Evolutionary conservation across 1,140 invertebrate species (phyloP).

Genomic region (Drepana arcuata): DNA sequence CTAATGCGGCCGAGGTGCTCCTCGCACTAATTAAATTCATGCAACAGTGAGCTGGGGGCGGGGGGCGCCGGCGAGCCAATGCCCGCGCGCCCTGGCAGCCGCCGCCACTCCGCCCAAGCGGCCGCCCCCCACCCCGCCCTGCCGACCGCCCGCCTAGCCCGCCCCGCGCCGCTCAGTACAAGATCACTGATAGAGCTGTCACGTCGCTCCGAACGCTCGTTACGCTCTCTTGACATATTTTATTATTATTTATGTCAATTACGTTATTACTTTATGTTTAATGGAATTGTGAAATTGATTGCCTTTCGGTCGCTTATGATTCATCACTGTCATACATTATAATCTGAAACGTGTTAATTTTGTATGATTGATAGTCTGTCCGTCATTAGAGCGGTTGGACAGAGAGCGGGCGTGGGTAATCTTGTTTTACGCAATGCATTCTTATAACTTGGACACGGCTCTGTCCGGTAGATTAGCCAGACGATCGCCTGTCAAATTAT

Average conservation of each 20-base stretch:
- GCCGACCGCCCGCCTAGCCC: constrained; percentile 22
- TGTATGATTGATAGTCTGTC: constrained; percentile 61
- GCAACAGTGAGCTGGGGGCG: constrained; percentile 54
- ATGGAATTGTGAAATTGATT: constrained; percentile 70
- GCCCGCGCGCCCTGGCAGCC: constrained; percentile 29
- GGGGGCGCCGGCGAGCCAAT: too few species aligned
- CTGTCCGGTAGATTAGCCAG: too few species aligned
- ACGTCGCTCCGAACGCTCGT: constrained; percentile 55
- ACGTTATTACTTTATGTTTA: constrained; percentile 70
- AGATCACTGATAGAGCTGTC: constrained; percentile 67
- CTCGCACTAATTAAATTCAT: constrained; percentile 71
- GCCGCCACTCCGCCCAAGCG: constrained; percentile 17
- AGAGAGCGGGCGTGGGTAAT: constrained; percentile 29
- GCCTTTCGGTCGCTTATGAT: constrained; percentile 63
- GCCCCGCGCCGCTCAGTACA: constrained; percentile 39
- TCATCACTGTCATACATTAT: constrained; percentile 65
- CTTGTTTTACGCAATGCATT: constrained; percentile 62
- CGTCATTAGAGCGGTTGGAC: constrained; percentile 45
- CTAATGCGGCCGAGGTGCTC: constrained; percentile 69
- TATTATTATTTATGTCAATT: constrained; percentile 73
- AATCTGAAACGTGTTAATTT: constrained; percentile 67
- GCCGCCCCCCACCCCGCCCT: constrained; percentile 17
- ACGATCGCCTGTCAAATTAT: constrained; percentile 40
- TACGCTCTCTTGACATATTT: constrained; percentile 67
- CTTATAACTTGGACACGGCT: too few species aligned